Percentiles rank a stretch among this genome's conserved stretches.
phyloP scores from a whole-genome alignment of 2,888 invertebrate species.

The Schrankia costaestrigalis region DNA sequence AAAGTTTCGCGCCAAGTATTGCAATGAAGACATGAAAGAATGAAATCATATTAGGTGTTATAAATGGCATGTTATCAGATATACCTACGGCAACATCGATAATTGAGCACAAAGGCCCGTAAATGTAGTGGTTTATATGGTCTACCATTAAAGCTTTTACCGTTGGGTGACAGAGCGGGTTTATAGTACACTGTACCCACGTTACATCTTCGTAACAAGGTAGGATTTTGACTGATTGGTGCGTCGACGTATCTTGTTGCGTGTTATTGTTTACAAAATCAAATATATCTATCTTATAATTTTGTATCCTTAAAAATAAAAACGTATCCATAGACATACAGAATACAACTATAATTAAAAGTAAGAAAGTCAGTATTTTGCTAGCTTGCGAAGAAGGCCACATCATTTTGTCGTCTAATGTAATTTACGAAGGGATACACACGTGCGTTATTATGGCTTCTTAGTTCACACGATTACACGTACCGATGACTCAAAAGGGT shows the following conservation, averaged over 20 bases:
- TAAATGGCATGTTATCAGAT: constrained; percentile 77
- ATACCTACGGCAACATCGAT: constrained; percentile 85
- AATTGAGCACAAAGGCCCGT: constrained; percentile 88
- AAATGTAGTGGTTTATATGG: constrained; percentile 90
- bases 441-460: constrained; percentile 12
- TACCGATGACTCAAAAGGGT: constrained; percentile 8
- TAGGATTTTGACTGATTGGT: constrained; percentile 27
- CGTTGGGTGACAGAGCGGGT: constrained; percentile 89
- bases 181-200: constrained; percentile 85
- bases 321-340: constrained; percentile 87
- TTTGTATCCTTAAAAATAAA: constrained; percentile 85
- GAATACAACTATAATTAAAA: constrained; percentile 81
- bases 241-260: constrained; percentile 49
- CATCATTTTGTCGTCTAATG: constrained; percentile 74
- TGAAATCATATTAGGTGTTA: constrained; percentile 93
- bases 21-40: constrained; percentile 89
- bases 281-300: constrained; percentile 81
- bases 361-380: constrained; percentile 82
- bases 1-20: constrained; percentile 85
- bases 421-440: constrained; percentile 6
- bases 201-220: constrained; percentile 74
- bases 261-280: constrained; percentile 36
- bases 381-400: constrained; percentile 87
- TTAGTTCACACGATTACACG: constrained; percentile 4
- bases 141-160: constrained; percentile 91